Conservation (phyloP, 2,113 vertebrate species). For the Glaucomys volans region DNA sequence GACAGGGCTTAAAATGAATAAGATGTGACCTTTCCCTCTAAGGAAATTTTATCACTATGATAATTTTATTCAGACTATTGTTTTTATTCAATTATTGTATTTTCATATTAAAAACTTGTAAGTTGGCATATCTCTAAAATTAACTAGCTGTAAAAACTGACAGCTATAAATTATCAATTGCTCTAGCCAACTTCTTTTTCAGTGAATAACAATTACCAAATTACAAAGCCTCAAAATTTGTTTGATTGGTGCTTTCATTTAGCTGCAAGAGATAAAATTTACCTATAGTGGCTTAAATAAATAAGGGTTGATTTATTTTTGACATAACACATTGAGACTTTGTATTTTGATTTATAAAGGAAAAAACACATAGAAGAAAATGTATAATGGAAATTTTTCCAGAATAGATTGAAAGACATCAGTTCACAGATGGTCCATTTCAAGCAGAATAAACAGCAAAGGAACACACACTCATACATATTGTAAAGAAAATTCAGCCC, state of each 20-base stretch:
- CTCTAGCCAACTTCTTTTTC: constrained; percentile 13
- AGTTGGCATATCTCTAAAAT: not conserved
- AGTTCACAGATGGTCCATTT: not conserved
- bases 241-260: too few species aligned
- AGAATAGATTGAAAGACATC: not conserved
- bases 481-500: not conserved
- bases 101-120: constrained; percentile 13
- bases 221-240: not conserved
- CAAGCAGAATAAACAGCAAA: not conserved
- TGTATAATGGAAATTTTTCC: not conserved
- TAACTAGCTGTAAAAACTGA: constrained; percentile 2
- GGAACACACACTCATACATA: not conserved
- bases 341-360: not conserved
- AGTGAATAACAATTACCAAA: not conserved
- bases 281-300: too few species aligned
- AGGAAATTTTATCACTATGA: not conserved
- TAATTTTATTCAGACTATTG: not conserved
- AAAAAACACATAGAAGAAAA: not conserved
- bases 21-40: not conserved
- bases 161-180: not conserved
- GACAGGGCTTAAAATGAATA: not conserved
- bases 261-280: too few species aligned
- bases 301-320: too few species aligned
- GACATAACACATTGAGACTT: not conserved
- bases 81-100: not conserved